Conservation (phyloP, 2,797 vertebrate species). For the Gymnothorax reevesii region DNA sequence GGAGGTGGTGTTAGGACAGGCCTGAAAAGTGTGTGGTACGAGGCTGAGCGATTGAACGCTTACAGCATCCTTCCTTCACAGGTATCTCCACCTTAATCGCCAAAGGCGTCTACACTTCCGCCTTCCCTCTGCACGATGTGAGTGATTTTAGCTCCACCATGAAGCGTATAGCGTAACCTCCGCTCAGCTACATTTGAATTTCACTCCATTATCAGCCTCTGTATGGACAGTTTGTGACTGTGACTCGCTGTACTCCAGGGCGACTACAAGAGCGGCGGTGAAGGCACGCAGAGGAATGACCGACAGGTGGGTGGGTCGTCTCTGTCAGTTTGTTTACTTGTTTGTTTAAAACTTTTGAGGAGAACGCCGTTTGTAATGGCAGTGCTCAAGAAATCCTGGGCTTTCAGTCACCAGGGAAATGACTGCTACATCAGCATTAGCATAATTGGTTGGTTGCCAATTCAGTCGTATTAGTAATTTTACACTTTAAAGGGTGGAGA, state of each 20-base stretch:
- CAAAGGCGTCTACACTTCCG: constrained; percentile 88
- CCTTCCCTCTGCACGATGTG: constrained; percentile 94
- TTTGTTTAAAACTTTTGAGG: not conserved
- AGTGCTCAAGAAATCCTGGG: too few species aligned
- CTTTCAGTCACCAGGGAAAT: too few species aligned
- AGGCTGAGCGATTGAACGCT: not conserved
- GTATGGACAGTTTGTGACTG: not conserved
- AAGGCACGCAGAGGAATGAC: constrained; percentile 80
- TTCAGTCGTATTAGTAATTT: too few species aligned
- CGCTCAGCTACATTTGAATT: not conserved
- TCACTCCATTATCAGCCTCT: not conserved
- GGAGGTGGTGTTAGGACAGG: too few species aligned
- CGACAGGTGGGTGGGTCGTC: constrained; percentile 84
- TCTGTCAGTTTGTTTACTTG: constrained; percentile 2
- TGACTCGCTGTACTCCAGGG: constrained; percentile 69
- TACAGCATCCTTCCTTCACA: constrained; percentile 52
- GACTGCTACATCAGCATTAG: too few species aligned
- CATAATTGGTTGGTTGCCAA: too few species aligned
- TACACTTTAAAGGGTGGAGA: too few species aligned
- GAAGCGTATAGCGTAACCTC: not conserved
- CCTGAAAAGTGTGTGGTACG: not conserved
- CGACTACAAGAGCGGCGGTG: constrained; percentile 80
- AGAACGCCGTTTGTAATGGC: too few species aligned
- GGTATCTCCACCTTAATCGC: constrained; percentile 91
- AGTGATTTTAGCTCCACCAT: constrained; percentile 55